Conservation (phyloP, 2,113 vertebrate species). For the Campylomormyrus numenius region DNA sequence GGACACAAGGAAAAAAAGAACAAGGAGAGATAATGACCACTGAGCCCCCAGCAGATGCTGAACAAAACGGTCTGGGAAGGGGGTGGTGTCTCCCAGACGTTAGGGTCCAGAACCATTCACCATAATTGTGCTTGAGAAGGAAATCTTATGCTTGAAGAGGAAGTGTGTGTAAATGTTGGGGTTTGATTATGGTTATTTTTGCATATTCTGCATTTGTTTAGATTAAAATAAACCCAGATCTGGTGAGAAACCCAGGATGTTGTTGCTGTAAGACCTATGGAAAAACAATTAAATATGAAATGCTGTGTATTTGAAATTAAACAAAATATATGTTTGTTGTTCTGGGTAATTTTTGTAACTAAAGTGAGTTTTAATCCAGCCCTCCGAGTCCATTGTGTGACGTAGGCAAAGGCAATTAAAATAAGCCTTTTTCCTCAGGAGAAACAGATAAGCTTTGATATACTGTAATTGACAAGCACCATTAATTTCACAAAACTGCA, state of each 20-base stretch:
- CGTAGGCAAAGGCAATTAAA: neutral
- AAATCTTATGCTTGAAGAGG: neutral
- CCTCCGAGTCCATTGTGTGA: neutral
- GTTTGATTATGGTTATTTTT: neutral
- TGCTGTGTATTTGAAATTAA: neutral
- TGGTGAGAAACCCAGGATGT: neutral
- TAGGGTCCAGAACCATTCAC: neutral
- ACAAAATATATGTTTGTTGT: neutral
- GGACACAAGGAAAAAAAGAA: neutral
- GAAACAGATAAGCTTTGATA: neutral
- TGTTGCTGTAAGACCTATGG: neutral
- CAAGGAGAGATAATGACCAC: neutral
- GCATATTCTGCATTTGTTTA: neutral
- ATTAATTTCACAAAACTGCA: neutral
- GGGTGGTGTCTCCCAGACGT: neutral
- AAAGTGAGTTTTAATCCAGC: neutral
- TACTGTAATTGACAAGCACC: neutral
- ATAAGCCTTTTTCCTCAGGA: neutral
- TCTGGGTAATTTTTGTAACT: neutral
- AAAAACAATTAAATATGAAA: neutral
- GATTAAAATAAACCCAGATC: neutral
- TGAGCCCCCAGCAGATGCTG: neutral
- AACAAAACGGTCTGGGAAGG: neutral
- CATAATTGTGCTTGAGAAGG: neutral
- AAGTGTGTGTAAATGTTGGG: neutral